These are phyloP conservation scores for Hypercompe scribonia DNA, from an alignment of 2,888 invertebrate species.

Conservation along the genomic window DNA sequence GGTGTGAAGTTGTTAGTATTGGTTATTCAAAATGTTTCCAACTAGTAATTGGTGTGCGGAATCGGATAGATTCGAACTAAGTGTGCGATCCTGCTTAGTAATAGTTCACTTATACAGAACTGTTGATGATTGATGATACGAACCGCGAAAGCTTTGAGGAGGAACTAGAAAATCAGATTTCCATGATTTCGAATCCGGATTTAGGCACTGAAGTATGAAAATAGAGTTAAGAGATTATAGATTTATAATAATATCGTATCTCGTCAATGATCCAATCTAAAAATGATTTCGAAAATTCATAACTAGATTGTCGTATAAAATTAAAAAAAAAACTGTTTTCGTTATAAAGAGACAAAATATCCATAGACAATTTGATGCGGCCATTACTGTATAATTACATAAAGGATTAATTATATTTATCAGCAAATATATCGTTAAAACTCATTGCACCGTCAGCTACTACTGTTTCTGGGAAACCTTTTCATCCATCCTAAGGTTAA, in stretches of 20 bases:
- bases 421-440: too few relatives aligned
- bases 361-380: too few relatives aligned
- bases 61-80: background rate
- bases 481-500: too few relatives aligned
- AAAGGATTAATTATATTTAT: too few relatives aligned
- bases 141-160: background rate
- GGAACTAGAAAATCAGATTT: background rate
- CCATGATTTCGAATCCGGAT: background rate
- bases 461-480: too few relatives aligned
- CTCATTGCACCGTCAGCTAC: too few relatives aligned
- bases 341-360: too few relatives aligned
- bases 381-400: too few relatives aligned
- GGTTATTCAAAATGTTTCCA: slow-evolving; percentile 16
- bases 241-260: background rate
- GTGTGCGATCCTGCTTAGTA: background rate
- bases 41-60: slow-evolving; percentile 14
- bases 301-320: too few relatives aligned
- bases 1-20: slow-evolving; percentile 19
- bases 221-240: background rate
- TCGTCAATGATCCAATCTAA: too few relatives aligned
- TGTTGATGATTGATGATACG: slow-evolving; percentile 5
- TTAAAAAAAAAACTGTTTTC: too few relatives aligned
- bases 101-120: background rate
- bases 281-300: too few relatives aligned
- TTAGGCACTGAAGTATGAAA: background rate